phyloP scores from a whole-genome alignment of 2,797 vertebrate species.

The Oreortyx pictus region DNA sequence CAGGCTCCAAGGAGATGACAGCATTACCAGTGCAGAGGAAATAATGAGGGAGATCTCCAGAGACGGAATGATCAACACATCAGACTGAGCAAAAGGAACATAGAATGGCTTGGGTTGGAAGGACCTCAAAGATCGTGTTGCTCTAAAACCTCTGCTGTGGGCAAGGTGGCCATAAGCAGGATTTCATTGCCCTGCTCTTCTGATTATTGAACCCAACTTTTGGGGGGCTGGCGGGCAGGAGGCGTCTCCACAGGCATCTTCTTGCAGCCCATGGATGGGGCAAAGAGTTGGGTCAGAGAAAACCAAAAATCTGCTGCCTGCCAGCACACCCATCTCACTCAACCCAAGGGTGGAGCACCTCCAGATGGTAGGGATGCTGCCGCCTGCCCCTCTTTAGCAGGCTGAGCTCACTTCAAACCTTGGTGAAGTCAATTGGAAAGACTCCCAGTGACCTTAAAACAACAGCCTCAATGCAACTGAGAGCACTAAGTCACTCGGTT shows the following conservation, averaged over 20 bases:
- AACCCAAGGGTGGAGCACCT: background rate
- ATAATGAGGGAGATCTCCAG: background rate
- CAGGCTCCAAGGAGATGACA: background rate
- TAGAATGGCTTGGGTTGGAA: no score
- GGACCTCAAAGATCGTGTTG: no score
- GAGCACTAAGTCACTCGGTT: background rate
- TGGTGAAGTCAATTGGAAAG: background rate
- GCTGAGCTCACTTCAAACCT: background rate
- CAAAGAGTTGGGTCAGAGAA: accelerated
- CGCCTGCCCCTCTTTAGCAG: background rate
- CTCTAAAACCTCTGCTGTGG: no score
- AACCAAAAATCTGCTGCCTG: background rate
- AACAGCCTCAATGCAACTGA: background rate
- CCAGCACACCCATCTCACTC: background rate
- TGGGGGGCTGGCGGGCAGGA: background rate
- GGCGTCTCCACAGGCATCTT: accelerated
- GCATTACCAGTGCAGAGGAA: background rate
- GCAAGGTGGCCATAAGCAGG: accelerated
- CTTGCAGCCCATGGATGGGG: background rate
- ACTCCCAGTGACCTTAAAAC: background rate
- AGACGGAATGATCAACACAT: background rate
- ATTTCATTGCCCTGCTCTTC: background rate
- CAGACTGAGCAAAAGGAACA: background rate
- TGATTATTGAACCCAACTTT: background rate
- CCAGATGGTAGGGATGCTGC: background rate